Conservation (phyloP, 30 jellyfish, hydroid and myxozoan genomes). For the Rhopilema esculentum region DNA sequence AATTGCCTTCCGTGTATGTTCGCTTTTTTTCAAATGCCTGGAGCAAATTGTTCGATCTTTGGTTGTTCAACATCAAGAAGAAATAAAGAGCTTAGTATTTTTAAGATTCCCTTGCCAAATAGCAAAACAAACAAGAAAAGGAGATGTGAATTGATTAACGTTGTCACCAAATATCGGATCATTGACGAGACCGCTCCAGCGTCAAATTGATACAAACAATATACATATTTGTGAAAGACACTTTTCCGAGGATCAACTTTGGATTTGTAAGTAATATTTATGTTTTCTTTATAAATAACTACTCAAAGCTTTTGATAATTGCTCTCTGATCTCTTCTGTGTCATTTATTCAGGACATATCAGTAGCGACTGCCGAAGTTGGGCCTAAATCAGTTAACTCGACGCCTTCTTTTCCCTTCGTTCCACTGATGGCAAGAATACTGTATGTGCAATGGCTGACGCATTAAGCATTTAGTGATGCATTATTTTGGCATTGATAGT, state of each 20-base stretch:
- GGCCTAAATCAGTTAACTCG: neutral
- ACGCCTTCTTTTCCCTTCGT: neutral
- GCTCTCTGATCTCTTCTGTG: neutral
- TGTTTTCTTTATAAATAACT: neutral
- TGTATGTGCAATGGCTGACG: neutral
- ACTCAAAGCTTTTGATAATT: neutral
- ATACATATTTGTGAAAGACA: constrained; percentile 47
- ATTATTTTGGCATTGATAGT: neutral
- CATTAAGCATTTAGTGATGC: neutral
- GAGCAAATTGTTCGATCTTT: constrained; percentile 50
- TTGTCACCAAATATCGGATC: constrained; percentile 31
- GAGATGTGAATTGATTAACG: constrained; percentile 50
- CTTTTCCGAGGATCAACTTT: constrained; percentile 34
- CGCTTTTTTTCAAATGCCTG: constrained; percentile 21
- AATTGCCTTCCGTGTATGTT: neutral
- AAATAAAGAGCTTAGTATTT: constrained; percentile 39
- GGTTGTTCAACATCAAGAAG: constrained; percentile 63
- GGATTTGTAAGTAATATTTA: constrained; percentile 35
- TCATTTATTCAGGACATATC: neutral
- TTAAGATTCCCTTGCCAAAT: constrained; percentile 38
- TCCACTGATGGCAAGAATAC: neutral
- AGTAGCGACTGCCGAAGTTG: neutral
- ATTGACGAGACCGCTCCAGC: constrained; percentile 22
- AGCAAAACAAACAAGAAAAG: constrained; percentile 53
- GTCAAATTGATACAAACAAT: constrained; percentile 44